phyloP scores from a whole-genome alignment of 2,113 vertebrate genomes.

The Eudorcas thomsonii region DNA sequence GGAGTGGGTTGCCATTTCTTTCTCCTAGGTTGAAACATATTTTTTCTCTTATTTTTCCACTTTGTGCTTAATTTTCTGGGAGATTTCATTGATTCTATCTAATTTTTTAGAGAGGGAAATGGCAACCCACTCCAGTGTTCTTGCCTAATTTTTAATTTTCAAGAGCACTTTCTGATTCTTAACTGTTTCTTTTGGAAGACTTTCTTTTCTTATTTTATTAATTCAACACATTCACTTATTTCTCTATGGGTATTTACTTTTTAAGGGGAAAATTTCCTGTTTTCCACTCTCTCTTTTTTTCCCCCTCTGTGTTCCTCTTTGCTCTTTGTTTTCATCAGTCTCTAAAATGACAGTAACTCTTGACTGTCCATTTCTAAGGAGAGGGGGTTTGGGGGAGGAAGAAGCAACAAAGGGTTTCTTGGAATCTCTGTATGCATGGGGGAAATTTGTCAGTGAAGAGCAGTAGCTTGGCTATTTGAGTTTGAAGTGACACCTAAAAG shows the following conservation, averaged over 20 bases:
- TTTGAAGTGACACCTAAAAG: background rate
- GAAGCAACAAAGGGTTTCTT: background rate
- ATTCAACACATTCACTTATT: background rate
- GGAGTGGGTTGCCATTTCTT: background rate
- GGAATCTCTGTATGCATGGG: background rate
- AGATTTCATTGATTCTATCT: background rate
- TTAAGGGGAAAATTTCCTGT: background rate
- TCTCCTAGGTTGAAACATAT: background rate
- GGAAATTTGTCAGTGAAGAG: background rate
- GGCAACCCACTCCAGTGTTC: too few species aligned
- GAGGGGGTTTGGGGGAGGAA: background rate
- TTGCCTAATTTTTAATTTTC: constrained; percentile 13
- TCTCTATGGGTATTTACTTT: background rate
- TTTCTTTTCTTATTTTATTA: constrained; percentile 31
- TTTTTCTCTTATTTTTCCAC: background rate
- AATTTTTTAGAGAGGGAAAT: background rate
- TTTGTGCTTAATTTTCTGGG: background rate
- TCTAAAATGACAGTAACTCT: background rate
- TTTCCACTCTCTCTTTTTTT: background rate
- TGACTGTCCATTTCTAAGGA: background rate
- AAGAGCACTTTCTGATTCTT: background rate
- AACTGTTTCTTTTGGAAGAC: background rate
- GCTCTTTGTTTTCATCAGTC: background rate
- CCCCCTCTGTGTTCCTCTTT: background rate
- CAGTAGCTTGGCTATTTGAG: background rate